Evolutionary conservation across 2,888 invertebrate genomes (phyloP), one percentile per base, ranked within the genome.

Genomic region (Laspeyria flexula): DNA sequence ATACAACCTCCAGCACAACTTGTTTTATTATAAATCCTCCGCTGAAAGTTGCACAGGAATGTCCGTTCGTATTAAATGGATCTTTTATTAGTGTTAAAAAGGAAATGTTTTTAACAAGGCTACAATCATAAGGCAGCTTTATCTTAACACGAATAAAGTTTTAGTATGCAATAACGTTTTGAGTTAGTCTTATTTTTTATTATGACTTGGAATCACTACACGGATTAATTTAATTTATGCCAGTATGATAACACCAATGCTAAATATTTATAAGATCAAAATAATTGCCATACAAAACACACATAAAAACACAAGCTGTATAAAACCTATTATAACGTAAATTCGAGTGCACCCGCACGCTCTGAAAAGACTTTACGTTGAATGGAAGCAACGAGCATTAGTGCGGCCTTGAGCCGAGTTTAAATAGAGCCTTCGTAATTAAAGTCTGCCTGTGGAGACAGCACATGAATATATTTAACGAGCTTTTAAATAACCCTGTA

Each of bases 371-470:
- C 37, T 33, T 4, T 21, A 30, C 25, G 47, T 25, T 54, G 57
- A 57, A 52, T 54, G 40, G 43, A 46, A 15, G 15, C 10, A 9
- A 15, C 15, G 30, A 33, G 9, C 13, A 33, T 40, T 27, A 21
- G 40, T 46, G 27, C 48, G 43, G 54, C 62, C 57, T 62, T 51
- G 48, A 57, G 66, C 37, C 48, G 35, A 31, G 42, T 51, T 55
- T 49, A 57, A 64, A 57, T 57, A 57, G 51, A 37, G 35, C 38
- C 35, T 43, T 15, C 45, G 42, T 66, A 57, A 65, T 64, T 57
- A 64, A 61, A 62, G 51, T 11, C 30, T 41, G 44, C 39, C 29
- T 33, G 30, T 40, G 45, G 48, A 61, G 30, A 30, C 30, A 29
- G 27, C 27, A 29, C 27, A 30, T 11, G 30, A 30, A 12, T 12